Conservation (phyloP, 2,113 vertebrate species). For the Tinamus guttatus region DNA sequence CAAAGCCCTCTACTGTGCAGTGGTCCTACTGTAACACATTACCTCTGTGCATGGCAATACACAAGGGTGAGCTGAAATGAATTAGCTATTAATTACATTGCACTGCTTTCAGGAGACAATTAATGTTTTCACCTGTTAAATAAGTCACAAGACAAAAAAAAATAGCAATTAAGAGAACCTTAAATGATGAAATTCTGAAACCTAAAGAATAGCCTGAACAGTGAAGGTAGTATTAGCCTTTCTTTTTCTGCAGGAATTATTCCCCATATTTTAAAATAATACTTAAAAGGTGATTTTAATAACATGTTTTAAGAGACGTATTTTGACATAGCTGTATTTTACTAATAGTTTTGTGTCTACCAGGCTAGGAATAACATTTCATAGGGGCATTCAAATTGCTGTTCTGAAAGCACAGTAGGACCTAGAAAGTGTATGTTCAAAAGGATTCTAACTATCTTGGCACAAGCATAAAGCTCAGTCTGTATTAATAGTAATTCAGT, state of each 20-base stretch:
- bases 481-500: neutral
- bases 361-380: neutral
- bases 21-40: neutral
- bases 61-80: neutral
- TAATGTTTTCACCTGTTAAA: neutral
- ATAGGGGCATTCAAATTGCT: fast-evolving
- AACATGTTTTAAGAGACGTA: neutral
- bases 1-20: neutral
- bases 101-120: neutral
- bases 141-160: neutral
- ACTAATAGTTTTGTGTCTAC: neutral
- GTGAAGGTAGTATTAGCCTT: neutral
- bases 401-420: neutral
- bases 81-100: neutral
- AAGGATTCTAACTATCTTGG: neutral
- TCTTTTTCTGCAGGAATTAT: neutral
- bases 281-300: neutral
- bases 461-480: neutral
- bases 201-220: neutral
- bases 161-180: neutral
- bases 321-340: neutral
- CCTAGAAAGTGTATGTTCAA: neutral
- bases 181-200: neutral
- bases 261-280: neutral
- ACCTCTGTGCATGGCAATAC: neutral